phyloP scores from a whole-genome alignment of 2,113 vertebrate species.

The Lampris incognitus region DNA sequence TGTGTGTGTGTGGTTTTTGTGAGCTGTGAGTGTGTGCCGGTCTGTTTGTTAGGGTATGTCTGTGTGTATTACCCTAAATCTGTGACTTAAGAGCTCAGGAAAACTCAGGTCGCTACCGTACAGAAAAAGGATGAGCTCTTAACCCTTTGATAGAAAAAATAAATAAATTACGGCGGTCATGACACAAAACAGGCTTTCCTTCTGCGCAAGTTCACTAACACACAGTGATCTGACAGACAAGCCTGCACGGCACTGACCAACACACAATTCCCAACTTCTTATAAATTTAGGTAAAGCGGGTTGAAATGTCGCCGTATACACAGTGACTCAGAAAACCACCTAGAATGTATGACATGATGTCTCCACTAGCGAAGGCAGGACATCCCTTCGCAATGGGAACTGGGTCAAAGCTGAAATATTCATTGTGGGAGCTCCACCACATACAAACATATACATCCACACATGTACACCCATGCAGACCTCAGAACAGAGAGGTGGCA shows the following conservation, averaged over 20 bases:
- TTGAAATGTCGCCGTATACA: slow-evolving; percentile 67
- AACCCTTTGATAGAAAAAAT: slow-evolving; percentile 19
- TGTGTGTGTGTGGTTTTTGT: slow-evolving; percentile 5
- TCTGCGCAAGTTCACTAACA: slow-evolving; percentile 2
- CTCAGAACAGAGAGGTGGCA: slow-evolving; percentile 46
- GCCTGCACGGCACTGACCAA: slow-evolving; percentile 48
- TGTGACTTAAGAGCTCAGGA: slow-evolving; percentile 24
- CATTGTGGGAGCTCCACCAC: slow-evolving; percentile 57
- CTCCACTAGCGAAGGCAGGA: slow-evolving; percentile 71
- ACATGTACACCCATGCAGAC: slow-evolving; percentile 31
- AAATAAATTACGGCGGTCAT: slow-evolving; percentile 32
- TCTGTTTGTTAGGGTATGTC: slow-evolving; percentile 38
- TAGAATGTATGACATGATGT: slow-evolving; percentile 73
- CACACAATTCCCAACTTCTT: slow-evolving; percentile 48
- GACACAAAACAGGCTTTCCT: neutral
- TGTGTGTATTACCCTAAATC: slow-evolving; percentile 17
- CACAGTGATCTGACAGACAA: slow-evolving; percentile 19
- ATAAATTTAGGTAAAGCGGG: slow-evolving; percentile 64
- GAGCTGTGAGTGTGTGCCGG: neutral
- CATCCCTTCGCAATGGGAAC: slow-evolving; percentile 70
- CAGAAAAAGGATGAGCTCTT: slow-evolving; percentile 22
- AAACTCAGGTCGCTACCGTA: slow-evolving; percentile 20
- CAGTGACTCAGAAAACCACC: slow-evolving; percentile 77
- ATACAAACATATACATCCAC: slow-evolving; percentile 23
- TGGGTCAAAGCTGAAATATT: slow-evolving; percentile 80